Base-by-base conservation (phyloP, 2,888 invertebrate genomes). In the Athripsodes cinereus region DNA sequence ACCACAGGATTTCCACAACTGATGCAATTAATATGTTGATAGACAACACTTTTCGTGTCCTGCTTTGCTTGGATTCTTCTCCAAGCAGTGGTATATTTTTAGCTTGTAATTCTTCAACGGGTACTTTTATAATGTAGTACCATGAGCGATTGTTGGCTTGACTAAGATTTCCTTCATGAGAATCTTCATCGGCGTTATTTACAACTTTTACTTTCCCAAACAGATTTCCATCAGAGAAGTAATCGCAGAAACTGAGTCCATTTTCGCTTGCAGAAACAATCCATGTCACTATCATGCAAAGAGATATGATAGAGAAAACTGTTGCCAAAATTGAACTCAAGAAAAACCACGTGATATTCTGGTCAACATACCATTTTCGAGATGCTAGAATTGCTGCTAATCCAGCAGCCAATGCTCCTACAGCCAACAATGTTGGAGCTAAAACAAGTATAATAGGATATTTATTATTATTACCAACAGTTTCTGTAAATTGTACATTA, bases 321-420 rank as follows among this genome's bases (percentile, higher is more conserved):
- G 80, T 74, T 0, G 84, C 81, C 57, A 84, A 67, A 21, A 78
- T 68, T 0, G 82, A 81, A 60, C 80, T 76, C 49, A 79, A 69
- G 64, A 85, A 84, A 64, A 86, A 74, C 74, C 81, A 80, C 0
- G 78, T 77, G 64, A 86, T 85, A 67, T 86, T 84, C 58, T 78
- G 76, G 66, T 86, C 85, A 49, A 84, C 79, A 67, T 86, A 86
- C 86, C 86, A 86, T 62, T 77, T 72, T 34, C 81, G 79, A 66
- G 85, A 85, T 0, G 86, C 85, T 49, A 85, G 67, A 11, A 84
- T 72, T 1, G 83, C 83, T 0, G 81, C 74, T 2, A 79, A 58
- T 1, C 81, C 81, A 0, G 81, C 78, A 0, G 74, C 72, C 49
- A 81, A 65, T 1, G 78, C 78, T 52, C 81, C 81, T 31, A 79